A percentile compares a stretch with the other conserved stretches of the same genome.
These are phyloP conservation scores for Phycodurus eques DNA, from an alignment of 2,113 vertebrate genomes.

Conservation along the genomic window DNA sequence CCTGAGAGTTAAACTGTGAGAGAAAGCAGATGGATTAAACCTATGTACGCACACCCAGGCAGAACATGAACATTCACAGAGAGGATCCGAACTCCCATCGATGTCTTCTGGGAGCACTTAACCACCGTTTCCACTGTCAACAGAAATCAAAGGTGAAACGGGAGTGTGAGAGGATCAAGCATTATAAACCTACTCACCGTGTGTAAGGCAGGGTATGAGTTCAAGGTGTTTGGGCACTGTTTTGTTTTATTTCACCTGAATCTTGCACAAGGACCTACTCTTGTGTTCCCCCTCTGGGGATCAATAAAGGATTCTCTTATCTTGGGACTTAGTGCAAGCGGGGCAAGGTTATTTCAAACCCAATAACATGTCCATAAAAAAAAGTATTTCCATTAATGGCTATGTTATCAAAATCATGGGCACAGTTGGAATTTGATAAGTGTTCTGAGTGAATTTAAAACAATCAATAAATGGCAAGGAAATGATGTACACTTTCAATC, in stretches of 20 bases:
- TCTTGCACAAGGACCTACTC: background rate
- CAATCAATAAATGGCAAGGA: background rate
- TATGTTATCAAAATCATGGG: background rate
- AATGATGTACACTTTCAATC: background rate
- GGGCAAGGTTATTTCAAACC: background rate
- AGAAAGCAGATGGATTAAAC: too few relatives aligned
- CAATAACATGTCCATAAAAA: background rate
- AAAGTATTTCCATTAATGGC: background rate
- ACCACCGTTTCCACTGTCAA: too few relatives aligned
- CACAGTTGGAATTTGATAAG: background rate
- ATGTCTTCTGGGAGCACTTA: too few relatives aligned
- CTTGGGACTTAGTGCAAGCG: background rate
- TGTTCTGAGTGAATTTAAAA: background rate
- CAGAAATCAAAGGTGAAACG: too few relatives aligned
- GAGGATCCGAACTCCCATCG: too few relatives aligned
- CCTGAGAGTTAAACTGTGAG: too few relatives aligned
- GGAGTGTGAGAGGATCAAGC: too few relatives aligned
- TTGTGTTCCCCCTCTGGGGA: background rate
- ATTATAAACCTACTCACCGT: too few relatives aligned
- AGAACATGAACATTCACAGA: too few relatives aligned
- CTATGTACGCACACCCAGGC: too few relatives aligned
- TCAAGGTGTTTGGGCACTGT: background rate
- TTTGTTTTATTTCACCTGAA: background rate
- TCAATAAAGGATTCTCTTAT: background rate
- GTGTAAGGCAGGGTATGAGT: background rate